Evolutionary conservation across 2,797 vertebrate genomes (phyloP).

Genomic region (Diplodus puntazzo): DNA sequence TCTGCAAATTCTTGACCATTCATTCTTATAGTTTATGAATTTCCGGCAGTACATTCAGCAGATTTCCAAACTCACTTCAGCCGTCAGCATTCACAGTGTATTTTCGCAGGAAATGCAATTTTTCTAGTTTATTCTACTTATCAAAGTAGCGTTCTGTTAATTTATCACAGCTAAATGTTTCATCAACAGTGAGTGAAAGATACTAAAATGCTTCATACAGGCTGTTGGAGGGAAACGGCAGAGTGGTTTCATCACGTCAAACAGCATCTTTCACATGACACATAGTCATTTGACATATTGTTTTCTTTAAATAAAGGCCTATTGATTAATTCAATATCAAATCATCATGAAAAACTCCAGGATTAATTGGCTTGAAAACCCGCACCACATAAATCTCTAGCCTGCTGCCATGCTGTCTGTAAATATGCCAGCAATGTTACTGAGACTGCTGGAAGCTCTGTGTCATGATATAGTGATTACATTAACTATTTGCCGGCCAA

Average conservation of each 20-base stretch:
- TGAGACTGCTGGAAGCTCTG: constrained; percentile 4
- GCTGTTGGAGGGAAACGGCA: neutral
- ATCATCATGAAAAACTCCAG: neutral
- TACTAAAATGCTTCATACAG: neutral
- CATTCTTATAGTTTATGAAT: too few relatives aligned
- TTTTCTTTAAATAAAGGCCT: too few relatives aligned
- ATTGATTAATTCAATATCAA: neutral
- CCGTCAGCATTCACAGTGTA: too few relatives aligned
- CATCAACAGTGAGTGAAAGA: neutral
- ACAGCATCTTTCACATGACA: too few relatives aligned
- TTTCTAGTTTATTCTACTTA: too few relatives aligned
- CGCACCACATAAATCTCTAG: neutral
- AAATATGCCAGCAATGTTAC: neutral
- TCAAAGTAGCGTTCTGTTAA: neutral
- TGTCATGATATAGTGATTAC: constrained; percentile 28
- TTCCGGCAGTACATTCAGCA: too few relatives aligned
- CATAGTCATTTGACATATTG: too few relatives aligned
- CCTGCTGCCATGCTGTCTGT: neutral
- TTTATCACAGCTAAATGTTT: neutral
- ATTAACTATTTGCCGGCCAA: constrained; percentile 17
- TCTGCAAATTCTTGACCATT: too few relatives aligned
- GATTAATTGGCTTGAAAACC: neutral
- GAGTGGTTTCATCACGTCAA: neutral
- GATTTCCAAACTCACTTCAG: too few relatives aligned
- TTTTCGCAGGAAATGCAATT: too few relatives aligned